These are phyloP conservation scores for Antheraea yamamai DNA, from an alignment of 2,888 invertebrate genomes.

Conservation along the genomic window DNA sequence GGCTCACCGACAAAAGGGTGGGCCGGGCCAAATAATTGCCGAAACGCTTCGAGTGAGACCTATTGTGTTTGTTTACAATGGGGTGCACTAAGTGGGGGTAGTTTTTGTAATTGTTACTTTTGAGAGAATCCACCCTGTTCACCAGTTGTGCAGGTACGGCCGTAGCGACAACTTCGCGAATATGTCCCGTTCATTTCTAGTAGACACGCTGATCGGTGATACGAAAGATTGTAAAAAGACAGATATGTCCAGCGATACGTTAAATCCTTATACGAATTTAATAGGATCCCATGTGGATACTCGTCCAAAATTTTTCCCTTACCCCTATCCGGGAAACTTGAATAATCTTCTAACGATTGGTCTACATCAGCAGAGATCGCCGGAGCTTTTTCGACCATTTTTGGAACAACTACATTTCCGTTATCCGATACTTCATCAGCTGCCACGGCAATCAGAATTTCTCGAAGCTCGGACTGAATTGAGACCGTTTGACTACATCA, in stretches of 20 bases:
- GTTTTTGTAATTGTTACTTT: slow-evolving; percentile 80
- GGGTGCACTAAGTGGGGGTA: slow-evolving; percentile 80
- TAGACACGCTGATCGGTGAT: slow-evolving; percentile 89
- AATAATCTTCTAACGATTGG: slow-evolving; percentile 85
- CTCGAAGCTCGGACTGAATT: slow-evolving; percentile 54
- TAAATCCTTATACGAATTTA: slow-evolving; percentile 64
- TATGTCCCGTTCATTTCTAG: slow-evolving; percentile 92
- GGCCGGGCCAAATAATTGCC: slow-evolving; percentile 81
- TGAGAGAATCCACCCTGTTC: slow-evolving; percentile 57
- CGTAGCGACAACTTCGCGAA: slow-evolving; percentile 51
- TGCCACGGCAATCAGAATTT: slow-evolving; percentile 65
- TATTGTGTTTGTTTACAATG: slow-evolving; percentile 79
- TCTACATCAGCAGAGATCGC: slow-evolving; percentile 80
- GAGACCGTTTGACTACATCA: slow-evolving; percentile 58
- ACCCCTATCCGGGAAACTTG: slow-evolving; percentile 84
- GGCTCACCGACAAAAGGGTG: slow-evolving; percentile 79
- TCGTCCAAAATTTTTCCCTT: slow-evolving; percentile 81
- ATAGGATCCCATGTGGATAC: slow-evolving; percentile 62
- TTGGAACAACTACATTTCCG: slow-evolving; percentile 72
- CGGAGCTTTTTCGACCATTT: slow-evolving; percentile 76
- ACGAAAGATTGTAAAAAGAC: slow-evolving; percentile 74
- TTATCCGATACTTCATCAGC: slow-evolving; percentile 67
- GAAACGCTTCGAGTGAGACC: slow-evolving; percentile 79
- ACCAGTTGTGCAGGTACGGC: slow-evolving; percentile 62
- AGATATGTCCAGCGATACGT: slow-evolving; percentile 65